These are phyloP conservation scores for Agrochola litura DNA, from an alignment of 2,888 invertebrate genomes.

Conservation along the genomic window DNA sequence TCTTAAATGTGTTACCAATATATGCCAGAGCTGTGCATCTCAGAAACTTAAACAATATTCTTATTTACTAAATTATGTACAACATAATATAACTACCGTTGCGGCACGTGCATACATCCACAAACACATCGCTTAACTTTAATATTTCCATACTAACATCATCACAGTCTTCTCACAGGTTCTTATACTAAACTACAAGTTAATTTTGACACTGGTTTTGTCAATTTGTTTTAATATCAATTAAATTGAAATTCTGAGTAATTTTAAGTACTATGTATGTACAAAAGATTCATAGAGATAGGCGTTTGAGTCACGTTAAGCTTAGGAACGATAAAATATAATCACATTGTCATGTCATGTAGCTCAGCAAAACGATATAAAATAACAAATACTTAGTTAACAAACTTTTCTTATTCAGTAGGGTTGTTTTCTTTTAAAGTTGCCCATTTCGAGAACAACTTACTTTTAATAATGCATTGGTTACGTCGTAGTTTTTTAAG, in stretches of 20 bases:
- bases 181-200: conserved; percentile 75
- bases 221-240: conserved; percentile 58
- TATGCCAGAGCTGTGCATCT: conserved; percentile 69
- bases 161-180: conserved; percentile 90
- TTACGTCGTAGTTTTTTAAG: conserved; percentile 6
- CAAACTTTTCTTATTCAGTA: background rate
- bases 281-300: conserved; percentile 63
- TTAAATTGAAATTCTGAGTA: conserved; percentile 64
- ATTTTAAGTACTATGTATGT: conserved; percentile 53
- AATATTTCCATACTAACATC: conserved; percentile 83
- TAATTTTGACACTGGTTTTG: conserved; percentile 73
- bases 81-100: conserved; percentile 59
- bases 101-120: conserved; percentile 66
- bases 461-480: conserved; percentile 25
- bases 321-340: conserved; percentile 67
- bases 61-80: conserved; percentile 62
- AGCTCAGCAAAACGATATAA: conserved; percentile 52
- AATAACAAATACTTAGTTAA: conserved; percentile 28
- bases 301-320: conserved; percentile 51
- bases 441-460: conserved; percentile 16
- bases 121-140: conserved; percentile 77
- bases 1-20: conserved; percentile 38
- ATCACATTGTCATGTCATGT: conserved; percentile 67
- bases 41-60: conserved; percentile 58
- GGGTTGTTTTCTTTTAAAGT: conserved; percentile 2